Evolutionary conservation across 1,140 invertebrate species (phyloP).

Genomic region (Lepidurus packardi): DNA sequence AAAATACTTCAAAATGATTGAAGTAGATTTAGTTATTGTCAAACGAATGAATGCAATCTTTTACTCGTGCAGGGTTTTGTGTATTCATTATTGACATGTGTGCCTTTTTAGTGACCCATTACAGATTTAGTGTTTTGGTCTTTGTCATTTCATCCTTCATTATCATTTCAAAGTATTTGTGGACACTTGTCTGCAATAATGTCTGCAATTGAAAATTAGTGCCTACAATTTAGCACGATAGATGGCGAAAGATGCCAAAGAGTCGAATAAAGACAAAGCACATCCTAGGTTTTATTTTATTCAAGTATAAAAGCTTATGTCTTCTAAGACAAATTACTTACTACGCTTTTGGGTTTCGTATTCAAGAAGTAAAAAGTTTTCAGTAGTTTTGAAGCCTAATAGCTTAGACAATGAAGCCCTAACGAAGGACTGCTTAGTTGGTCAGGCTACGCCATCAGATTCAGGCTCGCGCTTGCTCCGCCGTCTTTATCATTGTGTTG

Average conservation of each 20-base stretch:
- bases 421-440: not conserved
- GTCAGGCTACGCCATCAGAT: not conserved
- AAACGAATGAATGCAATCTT: constrained; percentile 14
- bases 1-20: not conserved
- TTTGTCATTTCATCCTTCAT: not conserved
- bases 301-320: too few relatives aligned
- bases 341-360: too few relatives aligned
- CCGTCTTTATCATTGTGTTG: constrained; percentile 7
- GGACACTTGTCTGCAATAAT: too few relatives aligned
- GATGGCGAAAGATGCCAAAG: too few relatives aligned
- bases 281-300: too few relatives aligned
- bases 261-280: too few relatives aligned
- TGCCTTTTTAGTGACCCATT: not conserved
- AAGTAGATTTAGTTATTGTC: not conserved
- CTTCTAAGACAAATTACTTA: too few relatives aligned
- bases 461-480: not conserved
- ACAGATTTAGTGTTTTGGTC: not conserved
- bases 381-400: too few relatives aligned
- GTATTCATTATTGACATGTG: not conserved
- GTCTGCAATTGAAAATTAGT: too few relatives aligned
- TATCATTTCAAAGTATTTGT: not conserved
- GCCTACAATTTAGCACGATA: too few relatives aligned
- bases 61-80: not conserved
- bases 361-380: too few relatives aligned
- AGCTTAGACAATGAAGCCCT: not conserved